Conservation (phyloP, 2,113 vertebrate species). For the Hemicordylus capensis region DNA sequence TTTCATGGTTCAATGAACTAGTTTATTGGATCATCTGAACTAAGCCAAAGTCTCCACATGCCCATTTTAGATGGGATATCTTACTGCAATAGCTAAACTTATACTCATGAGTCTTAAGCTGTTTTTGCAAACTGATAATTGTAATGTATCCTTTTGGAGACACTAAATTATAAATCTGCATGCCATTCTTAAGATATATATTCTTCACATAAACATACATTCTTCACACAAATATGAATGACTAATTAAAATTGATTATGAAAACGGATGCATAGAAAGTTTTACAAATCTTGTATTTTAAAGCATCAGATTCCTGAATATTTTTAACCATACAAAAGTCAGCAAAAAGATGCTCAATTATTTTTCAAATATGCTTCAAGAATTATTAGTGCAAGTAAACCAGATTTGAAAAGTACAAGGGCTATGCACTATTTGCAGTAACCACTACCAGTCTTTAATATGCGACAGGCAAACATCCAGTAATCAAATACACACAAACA, state of each 20-base stretch:
- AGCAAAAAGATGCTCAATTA: background rate
- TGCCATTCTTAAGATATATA: background rate
- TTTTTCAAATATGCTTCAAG: background rate
- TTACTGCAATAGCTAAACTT: background rate
- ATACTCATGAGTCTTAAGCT: background rate
- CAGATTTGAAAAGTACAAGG: constrained; percentile 1
- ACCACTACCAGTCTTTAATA: constrained; percentile 25
- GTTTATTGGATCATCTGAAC: too few relatives aligned
- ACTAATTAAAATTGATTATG: background rate
- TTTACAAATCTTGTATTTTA: background rate
- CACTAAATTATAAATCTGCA: background rate
- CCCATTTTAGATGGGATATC: background rate
- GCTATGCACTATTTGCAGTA: background rate
- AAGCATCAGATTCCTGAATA: background rate
- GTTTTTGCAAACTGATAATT: background rate
- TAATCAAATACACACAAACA: constrained; percentile 68
- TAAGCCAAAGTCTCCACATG: too few relatives aligned
- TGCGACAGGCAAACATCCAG: constrained; percentile 42
- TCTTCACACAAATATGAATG: background rate
- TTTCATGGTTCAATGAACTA: too few relatives aligned
- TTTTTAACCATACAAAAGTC: background rate
- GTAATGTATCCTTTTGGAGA: too few relatives aligned
- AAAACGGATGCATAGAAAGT: background rate
- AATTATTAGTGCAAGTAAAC: background rate
- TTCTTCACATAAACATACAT: background rate